A percentile compares a stretch with the other conserved stretches of the same genome.
phyloP scores from a whole-genome alignment of 1,140 invertebrate species.

The Ceratitis capitata region DNA sequence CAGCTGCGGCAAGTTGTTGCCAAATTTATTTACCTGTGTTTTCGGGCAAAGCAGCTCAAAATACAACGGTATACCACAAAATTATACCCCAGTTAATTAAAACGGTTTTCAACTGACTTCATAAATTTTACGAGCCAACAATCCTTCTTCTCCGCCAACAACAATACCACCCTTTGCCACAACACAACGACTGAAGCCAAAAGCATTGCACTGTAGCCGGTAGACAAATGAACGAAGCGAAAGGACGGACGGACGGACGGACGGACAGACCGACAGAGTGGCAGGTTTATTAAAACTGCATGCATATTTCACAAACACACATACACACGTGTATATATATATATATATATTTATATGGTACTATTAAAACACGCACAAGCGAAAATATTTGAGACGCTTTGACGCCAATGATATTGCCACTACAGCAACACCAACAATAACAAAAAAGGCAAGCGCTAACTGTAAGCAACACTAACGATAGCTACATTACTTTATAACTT shows the following conservation, averaged over 20 bases:
- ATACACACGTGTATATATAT: no score
- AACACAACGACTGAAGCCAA: neutral
- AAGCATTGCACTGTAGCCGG: constrained; percentile 18
- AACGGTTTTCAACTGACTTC: constrained; percentile 40
- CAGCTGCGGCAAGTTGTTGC: constrained; percentile 10
- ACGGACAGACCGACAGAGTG: neutral
- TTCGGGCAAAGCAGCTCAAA: constrained; percentile 9
- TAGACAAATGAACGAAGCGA: no score
- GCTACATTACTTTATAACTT: constrained; percentile 42
- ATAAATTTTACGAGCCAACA: constrained; percentile 32
- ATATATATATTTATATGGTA: no score
- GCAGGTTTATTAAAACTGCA: constrained; percentile 41
- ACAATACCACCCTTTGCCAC: neutral
- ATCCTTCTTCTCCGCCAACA: neutral
- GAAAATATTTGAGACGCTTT: neutral
- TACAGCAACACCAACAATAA: neutral
- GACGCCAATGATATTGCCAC: neutral
- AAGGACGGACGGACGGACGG: no score
- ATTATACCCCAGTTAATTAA: constrained; percentile 42
- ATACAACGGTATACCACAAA: constrained; percentile 36
- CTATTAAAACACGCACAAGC: neutral
- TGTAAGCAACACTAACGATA: constrained; percentile 10
- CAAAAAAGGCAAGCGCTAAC: neutral
- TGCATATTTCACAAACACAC: neutral
- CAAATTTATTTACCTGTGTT: constrained; percentile 39